Conservation (phyloP, 2,797 vertebrate species). For the Myotis findleyi region DNA sequence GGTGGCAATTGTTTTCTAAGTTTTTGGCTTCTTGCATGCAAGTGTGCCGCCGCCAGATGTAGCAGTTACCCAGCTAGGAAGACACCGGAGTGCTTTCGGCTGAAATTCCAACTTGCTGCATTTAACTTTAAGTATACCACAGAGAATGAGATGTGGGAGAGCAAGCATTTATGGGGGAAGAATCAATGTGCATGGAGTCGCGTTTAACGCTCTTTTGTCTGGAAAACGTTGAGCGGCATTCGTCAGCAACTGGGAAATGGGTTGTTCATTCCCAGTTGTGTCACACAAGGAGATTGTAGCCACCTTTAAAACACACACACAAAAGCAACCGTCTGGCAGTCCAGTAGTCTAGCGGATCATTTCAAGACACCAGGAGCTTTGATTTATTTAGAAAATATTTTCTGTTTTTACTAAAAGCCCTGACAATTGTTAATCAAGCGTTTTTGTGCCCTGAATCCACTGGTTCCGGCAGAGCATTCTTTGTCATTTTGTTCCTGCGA, state of each 20-base stretch:
- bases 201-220: constrained; percentile 75
- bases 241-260: constrained; percentile 61
- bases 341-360: not conserved
- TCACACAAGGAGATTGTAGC: constrained; percentile 60
- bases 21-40: constrained; percentile 84
- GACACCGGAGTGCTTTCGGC: constrained; percentile 74
- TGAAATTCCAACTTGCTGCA: constrained; percentile 83
- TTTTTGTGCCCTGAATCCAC: constrained; percentile 78
- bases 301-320: constrained; percentile 20
- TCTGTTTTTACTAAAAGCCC: constrained; percentile 59
- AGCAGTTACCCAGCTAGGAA: constrained; percentile 87
- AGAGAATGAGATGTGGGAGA: constrained; percentile 67
- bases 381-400: constrained; percentile 66
- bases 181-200: constrained; percentile 30
- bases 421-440: constrained; percentile 71
- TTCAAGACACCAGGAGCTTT: constrained; percentile 55
- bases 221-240: constrained; percentile 64
- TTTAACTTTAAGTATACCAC: constrained; percentile 71
- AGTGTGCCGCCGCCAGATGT: constrained; percentile 88
- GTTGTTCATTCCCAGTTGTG: constrained; percentile 66
- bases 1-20: constrained; percentile 87
- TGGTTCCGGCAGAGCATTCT: constrained; percentile 85
- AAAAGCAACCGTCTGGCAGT: constrained; percentile 12
- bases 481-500: constrained; percentile 88
- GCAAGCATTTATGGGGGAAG: not conserved